These are phyloP conservation scores for Lochmaea crataegi DNA, from an alignment of 2,888 invertebrate genomes.

Conservation along the genomic window DNA sequence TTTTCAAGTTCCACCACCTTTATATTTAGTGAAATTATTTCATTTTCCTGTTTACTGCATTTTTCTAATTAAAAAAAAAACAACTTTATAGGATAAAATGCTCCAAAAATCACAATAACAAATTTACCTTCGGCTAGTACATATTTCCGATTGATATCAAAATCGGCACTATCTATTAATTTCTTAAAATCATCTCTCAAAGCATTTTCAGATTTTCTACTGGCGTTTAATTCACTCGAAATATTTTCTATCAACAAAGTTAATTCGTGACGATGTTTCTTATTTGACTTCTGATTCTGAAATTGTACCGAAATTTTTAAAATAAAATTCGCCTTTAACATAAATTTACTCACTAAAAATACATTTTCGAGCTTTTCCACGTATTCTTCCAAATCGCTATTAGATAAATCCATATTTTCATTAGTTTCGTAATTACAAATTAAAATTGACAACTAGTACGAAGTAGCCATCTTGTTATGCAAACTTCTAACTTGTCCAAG, in stretches of 20 bases:
- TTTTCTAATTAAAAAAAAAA: slow-evolving; percentile 31
- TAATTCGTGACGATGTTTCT: slow-evolving; percentile 34
- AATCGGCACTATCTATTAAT: slow-evolving; percentile 31
- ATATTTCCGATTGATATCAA: slow-evolving; percentile 42
- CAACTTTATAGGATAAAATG: not conserved
- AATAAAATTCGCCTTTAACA: not conserved
- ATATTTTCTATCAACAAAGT: slow-evolving; percentile 36
- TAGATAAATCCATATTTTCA: slow-evolving; percentile 29
- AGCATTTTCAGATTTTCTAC: slow-evolving; percentile 29
- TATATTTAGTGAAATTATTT: slow-evolving; percentile 29
- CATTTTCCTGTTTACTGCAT: slow-evolving; percentile 31
- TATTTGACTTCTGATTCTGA: slow-evolving; percentile 38
- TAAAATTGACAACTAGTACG: not conserved
- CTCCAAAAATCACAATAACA: not conserved
- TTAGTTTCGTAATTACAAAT: not conserved
- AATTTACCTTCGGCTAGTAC: slow-evolving; percentile 42
- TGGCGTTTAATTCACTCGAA: slow-evolving; percentile 35
- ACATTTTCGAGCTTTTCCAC: slow-evolving; percentile 38
- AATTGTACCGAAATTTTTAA: not conserved
- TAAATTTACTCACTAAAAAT: slow-evolving; percentile 33
- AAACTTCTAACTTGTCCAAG: not conserved
- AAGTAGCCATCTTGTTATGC: not conserved
- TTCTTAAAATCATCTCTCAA: slow-evolving; percentile 33
- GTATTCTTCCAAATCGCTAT: slow-evolving; percentile 41
- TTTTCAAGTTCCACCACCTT: slow-evolving; percentile 29